These are phyloP conservation scores for Hirtodrosophila histrioides DNA, from an alignment of 2,888 invertebrate species.

Conservation along the genomic window DNA sequence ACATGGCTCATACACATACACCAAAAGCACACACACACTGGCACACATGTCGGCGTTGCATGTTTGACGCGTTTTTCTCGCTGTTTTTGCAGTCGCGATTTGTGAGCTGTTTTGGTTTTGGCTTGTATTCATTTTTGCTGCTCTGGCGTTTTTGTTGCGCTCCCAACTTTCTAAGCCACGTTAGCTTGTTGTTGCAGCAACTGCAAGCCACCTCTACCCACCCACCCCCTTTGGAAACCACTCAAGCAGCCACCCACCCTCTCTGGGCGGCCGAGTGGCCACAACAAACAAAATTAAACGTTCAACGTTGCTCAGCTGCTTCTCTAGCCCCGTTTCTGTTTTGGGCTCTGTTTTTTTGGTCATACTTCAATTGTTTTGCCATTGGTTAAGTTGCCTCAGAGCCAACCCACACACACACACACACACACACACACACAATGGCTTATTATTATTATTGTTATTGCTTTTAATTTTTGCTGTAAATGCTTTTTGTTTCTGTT, in stretches of 20 bases:
- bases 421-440: conserved; percentile 10
- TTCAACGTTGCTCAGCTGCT: conserved; percentile 27
- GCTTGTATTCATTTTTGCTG: conserved; percentile 35
- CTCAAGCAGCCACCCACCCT: conserved; percentile 31
- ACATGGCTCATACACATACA: conserved; percentile 25
- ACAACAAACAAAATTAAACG: conserved; percentile 30
- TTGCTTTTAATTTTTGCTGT: conserved; percentile 70
- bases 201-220: conserved; percentile 21
- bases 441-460: conserved; percentile 43
- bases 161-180: conserved; percentile 55
- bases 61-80: conserved; percentile 52
- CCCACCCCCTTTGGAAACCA: conserved; percentile 11
- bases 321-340: conserved; percentile 7
- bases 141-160: conserved; percentile 34
- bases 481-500: conserved; percentile 59
- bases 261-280: conserved; percentile 34
- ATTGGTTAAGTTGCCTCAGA: conserved; percentile 58
- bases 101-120: conserved; percentile 36
- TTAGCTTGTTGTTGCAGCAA: conserved; percentile 24
- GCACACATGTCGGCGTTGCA: conserved; percentile 37
- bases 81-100: conserved; percentile 36
- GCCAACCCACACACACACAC: conserved; percentile 8
- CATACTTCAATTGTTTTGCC: conserved; percentile 73
- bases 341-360: conserved; percentile 51
- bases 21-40: conserved; percentile 13